These are phyloP conservation scores for Thaumetopoea pityocampa DNA, from an alignment of 1,140 invertebrate genomes.

Conservation along the genomic window DNA sequence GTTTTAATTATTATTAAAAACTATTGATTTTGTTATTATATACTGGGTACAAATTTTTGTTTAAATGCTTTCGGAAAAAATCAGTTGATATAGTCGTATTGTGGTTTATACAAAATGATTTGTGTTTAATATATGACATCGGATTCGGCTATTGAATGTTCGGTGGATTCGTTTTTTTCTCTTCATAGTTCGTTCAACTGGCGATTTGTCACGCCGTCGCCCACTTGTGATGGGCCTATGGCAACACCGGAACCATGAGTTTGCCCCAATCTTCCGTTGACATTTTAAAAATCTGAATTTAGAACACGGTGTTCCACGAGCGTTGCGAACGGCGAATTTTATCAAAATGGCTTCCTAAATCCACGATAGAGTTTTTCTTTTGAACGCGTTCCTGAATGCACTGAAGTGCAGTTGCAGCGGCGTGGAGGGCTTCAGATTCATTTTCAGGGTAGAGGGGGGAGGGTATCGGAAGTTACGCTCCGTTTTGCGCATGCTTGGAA, in stretches of 20 bases:
- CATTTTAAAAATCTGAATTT: constrained; percentile 9
- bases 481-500: constrained; percentile 40
- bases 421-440: constrained; percentile 43
- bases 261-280: no score
- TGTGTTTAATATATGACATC: constrained; percentile 30
- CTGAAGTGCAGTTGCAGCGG: constrained; percentile 70
- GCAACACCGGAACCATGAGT: no score
- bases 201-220: constrained; percentile 19
- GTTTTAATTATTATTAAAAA: constrained; percentile 30
- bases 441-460: constrained; percentile 21
- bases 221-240: constrained; percentile 26
- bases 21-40: constrained; percentile 50
- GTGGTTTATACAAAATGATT: constrained; percentile 37
- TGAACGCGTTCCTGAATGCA: constrained; percentile 57
- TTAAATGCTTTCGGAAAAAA: constrained; percentile 39
- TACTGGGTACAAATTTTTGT: constrained; percentile 61
- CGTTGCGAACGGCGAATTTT: no score
- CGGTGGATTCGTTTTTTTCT: constrained; percentile 57
- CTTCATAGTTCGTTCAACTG: constrained; percentile 58
- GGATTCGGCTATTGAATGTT: constrained; percentile 22
- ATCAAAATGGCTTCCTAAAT: no score
- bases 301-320: constrained; percentile 5
- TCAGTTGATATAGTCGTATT: constrained; percentile 51
- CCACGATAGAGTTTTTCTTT: constrained; percentile 41
- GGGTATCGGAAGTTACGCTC: constrained; percentile 27